These are phyloP conservation scores for Petrosia ficiformis DNA, from an alignment of 37 sponge, comb jelly and placozoan species.

Conservation along the genomic window DNA sequence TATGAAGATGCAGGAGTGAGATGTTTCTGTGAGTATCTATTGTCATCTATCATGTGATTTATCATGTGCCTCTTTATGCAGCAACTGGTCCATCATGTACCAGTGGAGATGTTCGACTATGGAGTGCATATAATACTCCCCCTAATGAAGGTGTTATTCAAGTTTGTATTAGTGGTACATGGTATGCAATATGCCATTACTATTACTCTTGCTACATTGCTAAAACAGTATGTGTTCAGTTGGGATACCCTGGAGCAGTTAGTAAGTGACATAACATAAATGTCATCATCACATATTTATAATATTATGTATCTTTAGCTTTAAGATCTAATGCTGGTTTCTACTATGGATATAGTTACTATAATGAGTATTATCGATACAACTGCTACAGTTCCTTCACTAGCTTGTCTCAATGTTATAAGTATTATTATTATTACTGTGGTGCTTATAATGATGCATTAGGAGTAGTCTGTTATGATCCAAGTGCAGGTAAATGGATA, in stretches of 20 bases:
- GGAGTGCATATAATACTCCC: background rate
- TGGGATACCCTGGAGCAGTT: background rate
- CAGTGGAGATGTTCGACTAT: background rate
- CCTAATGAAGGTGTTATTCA: background rate
- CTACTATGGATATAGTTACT: background rate
- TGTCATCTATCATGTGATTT: no score
- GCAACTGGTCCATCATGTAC: background rate
- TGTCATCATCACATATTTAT: background rate
- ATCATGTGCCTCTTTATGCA: no score
- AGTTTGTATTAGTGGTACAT: background rate
- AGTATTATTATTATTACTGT: background rate
- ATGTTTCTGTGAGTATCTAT: background rate
- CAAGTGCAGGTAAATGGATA: no score
- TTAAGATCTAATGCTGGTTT: background rate
- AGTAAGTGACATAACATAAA: background rate
- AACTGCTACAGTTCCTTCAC: background rate
- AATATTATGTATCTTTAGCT: background rate
- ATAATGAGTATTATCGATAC: background rate
- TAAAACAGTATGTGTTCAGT: background rate
- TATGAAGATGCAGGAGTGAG: slow-evolving; percentile 32
- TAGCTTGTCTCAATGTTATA: background rate
- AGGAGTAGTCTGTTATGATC: background rate
- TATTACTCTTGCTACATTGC: background rate
- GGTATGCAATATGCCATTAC: background rate
- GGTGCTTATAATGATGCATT: background rate